Evolutionary conservation across 2,888 invertebrate species (phyloP).

Genomic region (Dromius quadrimaculatus): DNA sequence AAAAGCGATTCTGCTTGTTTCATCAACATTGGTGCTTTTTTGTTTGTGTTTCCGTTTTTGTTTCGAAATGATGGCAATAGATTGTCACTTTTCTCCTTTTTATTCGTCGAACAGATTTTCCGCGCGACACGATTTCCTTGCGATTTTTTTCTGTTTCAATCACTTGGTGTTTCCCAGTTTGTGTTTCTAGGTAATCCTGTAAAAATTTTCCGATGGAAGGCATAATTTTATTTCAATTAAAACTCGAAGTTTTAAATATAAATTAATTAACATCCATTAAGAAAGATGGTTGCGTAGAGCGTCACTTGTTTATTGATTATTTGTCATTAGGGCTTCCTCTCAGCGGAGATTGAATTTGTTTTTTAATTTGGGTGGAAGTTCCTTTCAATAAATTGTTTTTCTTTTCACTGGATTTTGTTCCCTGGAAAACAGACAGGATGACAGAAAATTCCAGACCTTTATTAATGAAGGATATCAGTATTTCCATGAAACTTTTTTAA

Average conservation of each 20-base stretch:
- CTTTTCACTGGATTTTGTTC: too few species aligned
- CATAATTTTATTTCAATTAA: constrained; percentile 23
- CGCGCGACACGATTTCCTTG: constrained; percentile 7
- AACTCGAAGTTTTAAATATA: constrained; percentile 11
- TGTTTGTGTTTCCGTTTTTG: constrained; percentile 11
- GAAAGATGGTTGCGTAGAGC: background rate
- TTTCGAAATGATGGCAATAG: constrained; percentile 2
- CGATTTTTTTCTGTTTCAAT: background rate
- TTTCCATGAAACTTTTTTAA: too few species aligned
- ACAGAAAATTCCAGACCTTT: background rate
- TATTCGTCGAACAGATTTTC: constrained; percentile 5
- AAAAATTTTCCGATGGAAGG: constrained; percentile 15
- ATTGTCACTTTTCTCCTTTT: constrained; percentile 3
- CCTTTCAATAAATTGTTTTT: constrained; percentile 2
- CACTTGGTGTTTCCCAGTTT: constrained; percentile 7
- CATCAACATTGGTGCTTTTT: constrained; percentile 1
- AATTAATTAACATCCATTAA: constrained; percentile 30
- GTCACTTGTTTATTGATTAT: too few species aligned
- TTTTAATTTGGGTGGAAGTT: constrained; percentile 18
- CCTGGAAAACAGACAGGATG: background rate
- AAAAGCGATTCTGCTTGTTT: constrained; percentile 19
- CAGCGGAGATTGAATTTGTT: constrained; percentile 16
- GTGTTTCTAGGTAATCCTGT: constrained; percentile 10
- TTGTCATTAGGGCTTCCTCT: constrained; percentile 10
- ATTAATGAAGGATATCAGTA: background rate